A percentile compares a stretch with the other conserved stretches of the same genome.
Evolutionary conservation across 2,113 vertebrate genomes (phyloP).

Genomic region (Petrocephalus microphthalmus): DNA sequence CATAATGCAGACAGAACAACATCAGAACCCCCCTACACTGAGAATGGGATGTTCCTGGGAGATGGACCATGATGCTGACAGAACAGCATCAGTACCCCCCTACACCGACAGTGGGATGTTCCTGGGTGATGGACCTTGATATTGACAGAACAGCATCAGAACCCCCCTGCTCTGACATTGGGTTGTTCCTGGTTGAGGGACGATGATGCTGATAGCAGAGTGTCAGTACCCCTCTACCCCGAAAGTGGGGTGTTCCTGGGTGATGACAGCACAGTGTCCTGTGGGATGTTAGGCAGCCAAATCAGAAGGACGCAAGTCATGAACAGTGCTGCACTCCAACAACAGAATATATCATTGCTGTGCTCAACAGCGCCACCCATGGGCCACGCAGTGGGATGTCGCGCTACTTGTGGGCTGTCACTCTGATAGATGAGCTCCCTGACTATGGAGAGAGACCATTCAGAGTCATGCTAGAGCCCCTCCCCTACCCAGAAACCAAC

Average conservation of each 20-base stretch:
- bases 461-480: background rate
- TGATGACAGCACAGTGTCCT: too few species aligned
- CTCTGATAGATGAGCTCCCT: background rate
- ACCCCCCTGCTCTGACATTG: background rate
- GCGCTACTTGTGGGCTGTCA: background rate
- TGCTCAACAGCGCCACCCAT: background rate
- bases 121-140: background rate
- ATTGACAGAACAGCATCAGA: background rate
- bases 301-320: background rate
- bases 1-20: background rate
- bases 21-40: background rate
- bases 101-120: background rate
- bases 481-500: background rate
- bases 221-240: too few species aligned
- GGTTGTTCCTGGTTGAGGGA: too few species aligned
- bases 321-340: background rate
- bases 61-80: background rate
- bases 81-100: background rate
- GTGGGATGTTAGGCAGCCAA: background rate
- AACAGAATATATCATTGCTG: background rate
- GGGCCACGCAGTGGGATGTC: background rate
- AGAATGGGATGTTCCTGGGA: background rate
- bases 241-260: too few species aligned
- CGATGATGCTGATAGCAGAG: too few species aligned
- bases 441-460: background rate